Percentiles rank a stretch among this genome's conserved stretches.
phyloP scores from a whole-genome alignment of 2,797 vertebrate genomes.

The Ambastaia sidthimunki region DNA sequence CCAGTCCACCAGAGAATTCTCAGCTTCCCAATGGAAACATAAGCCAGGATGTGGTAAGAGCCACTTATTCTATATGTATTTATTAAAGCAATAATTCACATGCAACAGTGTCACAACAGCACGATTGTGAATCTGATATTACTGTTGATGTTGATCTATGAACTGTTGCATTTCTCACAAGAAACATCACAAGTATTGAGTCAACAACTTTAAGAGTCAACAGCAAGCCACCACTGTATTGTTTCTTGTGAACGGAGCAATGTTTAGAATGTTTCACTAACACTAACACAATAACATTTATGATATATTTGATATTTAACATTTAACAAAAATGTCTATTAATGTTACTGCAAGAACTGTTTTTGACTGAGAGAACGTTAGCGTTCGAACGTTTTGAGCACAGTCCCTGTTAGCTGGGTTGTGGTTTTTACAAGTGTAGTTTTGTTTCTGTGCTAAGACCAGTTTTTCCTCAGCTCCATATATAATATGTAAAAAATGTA shows the following conservation, averaged over 20 bases:
- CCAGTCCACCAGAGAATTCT: constrained; percentile 80
- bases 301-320: too few relatives aligned
- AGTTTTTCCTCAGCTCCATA: neutral
- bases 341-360: too few relatives aligned
- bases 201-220: too few relatives aligned
- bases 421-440: neutral
- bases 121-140: neutral
- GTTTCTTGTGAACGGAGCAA: neutral
- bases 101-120: neutral
- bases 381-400: too few relatives aligned
- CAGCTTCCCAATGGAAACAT: constrained; percentile 70
- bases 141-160: too few relatives aligned
- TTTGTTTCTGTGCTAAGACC: neutral
- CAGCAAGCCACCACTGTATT: too few relatives aligned
- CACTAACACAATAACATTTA: too few relatives aligned
- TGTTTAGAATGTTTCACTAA: neutral
- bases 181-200: neutral
- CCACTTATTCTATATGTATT: constrained; percentile 67
- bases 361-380: too few relatives aligned
- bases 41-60: constrained; percentile 74
- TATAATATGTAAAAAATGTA: constrained; percentile 5
- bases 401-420: too few relatives aligned
- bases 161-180: neutral
- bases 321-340: too few relatives aligned
- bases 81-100: constrained; percentile 4